Percentiles rank a stretch among this genome's conserved stretches.
phyloP scores from a whole-genome alignment of 2,113 vertebrate genomes.

The Tragelaphus strepsiceros region DNA sequence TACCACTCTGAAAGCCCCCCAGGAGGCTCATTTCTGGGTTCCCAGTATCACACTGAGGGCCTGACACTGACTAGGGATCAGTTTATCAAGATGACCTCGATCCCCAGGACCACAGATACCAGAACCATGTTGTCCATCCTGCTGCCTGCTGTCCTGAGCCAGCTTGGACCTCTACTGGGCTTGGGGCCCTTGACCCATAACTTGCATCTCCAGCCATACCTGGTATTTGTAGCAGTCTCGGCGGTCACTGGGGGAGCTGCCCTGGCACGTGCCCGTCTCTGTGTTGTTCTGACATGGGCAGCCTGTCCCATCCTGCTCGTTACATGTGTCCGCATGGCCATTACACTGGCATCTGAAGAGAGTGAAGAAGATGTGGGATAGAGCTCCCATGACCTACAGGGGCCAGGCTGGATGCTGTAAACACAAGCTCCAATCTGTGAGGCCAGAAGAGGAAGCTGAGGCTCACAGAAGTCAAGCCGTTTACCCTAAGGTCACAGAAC shows the following conservation, averaged over 20 bases:
- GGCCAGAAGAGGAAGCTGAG: neutral
- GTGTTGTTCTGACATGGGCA: conserved; percentile 96
- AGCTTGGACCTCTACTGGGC: neutral
- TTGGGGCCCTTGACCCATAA: fast-evolving
- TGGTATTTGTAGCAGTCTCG: conserved; percentile 82
- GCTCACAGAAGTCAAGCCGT: neutral
- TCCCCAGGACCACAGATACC: neutral
- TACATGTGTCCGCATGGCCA: conserved; percentile 91
- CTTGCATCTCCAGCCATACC: conserved; percentile 30
- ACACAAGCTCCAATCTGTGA: fast-evolving
- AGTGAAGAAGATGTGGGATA: neutral
- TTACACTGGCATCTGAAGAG: conserved; percentile 91
- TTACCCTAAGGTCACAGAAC: neutral
- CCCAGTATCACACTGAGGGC: neutral
- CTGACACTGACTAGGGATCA: neutral
- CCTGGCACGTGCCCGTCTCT: conserved; percentile 89
- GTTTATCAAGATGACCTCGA: neutral
- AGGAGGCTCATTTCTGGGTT: neutral
- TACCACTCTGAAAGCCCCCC: neutral
- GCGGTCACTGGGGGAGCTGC: conserved; percentile 85
- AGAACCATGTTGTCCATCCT: neutral
- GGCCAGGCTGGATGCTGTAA: neutral
- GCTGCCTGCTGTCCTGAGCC: too few relatives aligned
- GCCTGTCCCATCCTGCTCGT: conserved; percentile 89
- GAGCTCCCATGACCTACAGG: neutral